Conservation (phyloP, 2,888 invertebrate genomes). For the Phengaris arion region DNA sequence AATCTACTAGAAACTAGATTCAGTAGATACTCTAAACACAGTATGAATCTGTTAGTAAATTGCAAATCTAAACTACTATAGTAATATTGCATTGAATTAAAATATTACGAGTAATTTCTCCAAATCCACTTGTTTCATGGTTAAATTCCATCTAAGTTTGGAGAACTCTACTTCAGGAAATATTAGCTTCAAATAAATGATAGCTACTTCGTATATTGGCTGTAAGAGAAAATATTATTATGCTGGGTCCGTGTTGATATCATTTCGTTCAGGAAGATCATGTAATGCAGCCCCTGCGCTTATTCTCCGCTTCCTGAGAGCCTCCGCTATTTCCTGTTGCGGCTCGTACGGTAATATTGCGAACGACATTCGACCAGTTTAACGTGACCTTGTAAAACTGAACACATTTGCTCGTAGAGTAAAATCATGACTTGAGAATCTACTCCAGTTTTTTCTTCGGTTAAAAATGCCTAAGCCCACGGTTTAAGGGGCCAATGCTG, state of each 20-base stretch:
- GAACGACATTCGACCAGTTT: neutral
- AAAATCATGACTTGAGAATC: too few species aligned
- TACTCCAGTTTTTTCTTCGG: too few species aligned
- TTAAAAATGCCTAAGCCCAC: too few species aligned
- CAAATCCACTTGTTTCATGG: too few species aligned
- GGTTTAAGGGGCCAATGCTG: too few species aligned
- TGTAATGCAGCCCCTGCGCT: conserved; percentile 14
- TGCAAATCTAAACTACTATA: too few species aligned
- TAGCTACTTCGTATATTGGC: conserved; percentile 1
- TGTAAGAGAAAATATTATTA: conserved; percentile 13
- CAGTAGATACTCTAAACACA: too few species aligned
- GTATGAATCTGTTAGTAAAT: too few species aligned
- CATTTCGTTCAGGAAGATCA: conserved; percentile 9
- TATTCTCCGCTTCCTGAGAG: conserved; percentile 13
- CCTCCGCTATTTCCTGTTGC: conserved; percentile 12
- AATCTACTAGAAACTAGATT: neutral
- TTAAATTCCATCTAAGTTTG: too few species aligned
- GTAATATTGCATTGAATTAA: too few species aligned
- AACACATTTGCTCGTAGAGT: too few species aligned
- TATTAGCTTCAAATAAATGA: neutral
- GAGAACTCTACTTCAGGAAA: neutral
- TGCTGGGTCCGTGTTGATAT: conserved; percentile 1
- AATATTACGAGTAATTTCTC: too few species aligned
- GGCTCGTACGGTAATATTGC: neutral
- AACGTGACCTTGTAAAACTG: neutral